Evolutionary conservation across 2,797 vertebrate genomes (phyloP).

Genomic region (Synaphobranchus kaupii): DNA sequence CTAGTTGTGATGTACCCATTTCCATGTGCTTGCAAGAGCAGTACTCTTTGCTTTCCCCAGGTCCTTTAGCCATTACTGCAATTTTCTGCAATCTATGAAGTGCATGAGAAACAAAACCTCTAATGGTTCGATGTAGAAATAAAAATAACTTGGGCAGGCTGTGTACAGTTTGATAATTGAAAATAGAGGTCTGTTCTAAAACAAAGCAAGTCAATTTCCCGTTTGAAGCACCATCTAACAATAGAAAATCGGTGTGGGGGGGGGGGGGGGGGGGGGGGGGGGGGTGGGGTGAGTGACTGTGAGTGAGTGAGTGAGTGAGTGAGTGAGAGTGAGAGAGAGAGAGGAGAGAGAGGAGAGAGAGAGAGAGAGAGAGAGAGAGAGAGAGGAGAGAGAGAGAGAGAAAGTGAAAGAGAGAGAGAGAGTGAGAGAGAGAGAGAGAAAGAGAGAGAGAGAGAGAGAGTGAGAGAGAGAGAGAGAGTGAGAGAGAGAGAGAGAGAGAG

Average conservation of each 20-base stretch:
- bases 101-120: background rate
- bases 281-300: background rate
- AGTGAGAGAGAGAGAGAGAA: too few relatives aligned
- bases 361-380: background rate
- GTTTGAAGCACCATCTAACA: slow-evolving; percentile 13
- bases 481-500: background rate
- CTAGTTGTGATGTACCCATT: background rate
- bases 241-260: background rate
- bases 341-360: too few relatives aligned
- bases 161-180: background rate
- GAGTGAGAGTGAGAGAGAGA: background rate
- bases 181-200: slow-evolving; percentile 21
- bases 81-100: background rate
- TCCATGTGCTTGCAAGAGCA: background rate
- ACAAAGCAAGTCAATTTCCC: slow-evolving; percentile 19
- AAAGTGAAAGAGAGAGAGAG: background rate
- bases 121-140: background rate
- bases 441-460: background rate
- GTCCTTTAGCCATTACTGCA: background rate
- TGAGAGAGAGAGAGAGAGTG: background rate
- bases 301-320: background rate
- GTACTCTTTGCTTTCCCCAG: background rate
- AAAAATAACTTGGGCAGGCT: background rate
- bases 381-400: background rate
- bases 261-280: too few relatives aligned